These are phyloP conservation scores for Amyelois transitella DNA, from an alignment of 1,140 invertebrate genomes.

Conservation along the genomic window DNA sequence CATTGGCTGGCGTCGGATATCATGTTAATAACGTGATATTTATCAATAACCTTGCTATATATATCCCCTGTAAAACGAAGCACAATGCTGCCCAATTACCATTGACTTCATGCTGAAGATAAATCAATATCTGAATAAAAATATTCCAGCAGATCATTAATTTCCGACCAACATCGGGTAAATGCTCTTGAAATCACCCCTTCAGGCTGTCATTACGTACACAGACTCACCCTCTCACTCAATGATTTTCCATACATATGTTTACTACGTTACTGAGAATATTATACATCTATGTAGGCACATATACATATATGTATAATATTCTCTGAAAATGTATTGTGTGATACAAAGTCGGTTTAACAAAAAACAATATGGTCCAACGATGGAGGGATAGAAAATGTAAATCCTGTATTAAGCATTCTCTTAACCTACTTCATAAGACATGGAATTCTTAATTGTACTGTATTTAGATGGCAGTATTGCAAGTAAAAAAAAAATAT, in stretches of 20 bases:
- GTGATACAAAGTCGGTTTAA: too few relatives aligned
- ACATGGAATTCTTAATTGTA: too few relatives aligned
- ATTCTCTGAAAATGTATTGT: background rate
- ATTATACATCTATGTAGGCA: background rate
- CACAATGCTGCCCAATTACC: background rate
- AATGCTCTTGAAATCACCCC: background rate
- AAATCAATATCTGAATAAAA: background rate
- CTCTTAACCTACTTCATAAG: too few relatives aligned
- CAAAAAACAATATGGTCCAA: too few relatives aligned
- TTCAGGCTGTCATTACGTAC: background rate
- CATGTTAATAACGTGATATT: too few relatives aligned
- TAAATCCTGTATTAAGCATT: too few relatives aligned
- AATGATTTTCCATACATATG: background rate
- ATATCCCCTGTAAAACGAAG: too few relatives aligned
- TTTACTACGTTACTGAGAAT: background rate
- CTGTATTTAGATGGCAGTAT: too few relatives aligned
- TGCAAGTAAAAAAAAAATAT: too few relatives aligned
- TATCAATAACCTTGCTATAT: too few relatives aligned
- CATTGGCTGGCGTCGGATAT: too few relatives aligned
- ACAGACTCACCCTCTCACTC: background rate
- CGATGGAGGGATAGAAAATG: too few relatives aligned
- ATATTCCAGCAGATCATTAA: background rate
- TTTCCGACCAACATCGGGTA: background rate
- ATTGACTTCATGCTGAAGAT: background rate
- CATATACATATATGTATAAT: background rate